These are phyloP conservation scores for Nebria ingens DNA, from an alignment of 1,140 invertebrate genomes.

Conservation along the genomic window DNA sequence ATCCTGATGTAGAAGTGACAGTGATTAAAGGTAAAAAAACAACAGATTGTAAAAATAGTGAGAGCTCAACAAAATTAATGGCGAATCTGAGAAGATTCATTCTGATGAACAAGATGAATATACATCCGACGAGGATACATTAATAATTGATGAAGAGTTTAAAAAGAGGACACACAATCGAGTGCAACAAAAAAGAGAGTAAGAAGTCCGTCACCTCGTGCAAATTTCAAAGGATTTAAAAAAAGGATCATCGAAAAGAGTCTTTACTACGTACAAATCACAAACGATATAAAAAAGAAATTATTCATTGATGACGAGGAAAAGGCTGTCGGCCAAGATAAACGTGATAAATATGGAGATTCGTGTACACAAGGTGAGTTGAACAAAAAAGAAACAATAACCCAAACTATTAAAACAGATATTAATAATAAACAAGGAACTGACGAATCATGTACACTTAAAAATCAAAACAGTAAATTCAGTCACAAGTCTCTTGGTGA, in stretches of 20 bases:
- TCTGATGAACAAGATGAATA: conserved; percentile 19
- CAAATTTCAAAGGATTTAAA: conserved; percentile 33
- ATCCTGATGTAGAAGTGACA: conserved; percentile 22
- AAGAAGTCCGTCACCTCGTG: conserved; percentile 13
- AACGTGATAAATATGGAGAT: not conserved
- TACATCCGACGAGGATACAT: conserved; percentile 31
- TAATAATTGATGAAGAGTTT: conserved; percentile 30
- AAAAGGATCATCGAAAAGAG: conserved; percentile 24
- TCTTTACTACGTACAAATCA: not conserved
- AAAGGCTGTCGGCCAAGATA: not conserved
- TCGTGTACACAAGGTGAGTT: not conserved
- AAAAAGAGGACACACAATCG: conserved; percentile 18
- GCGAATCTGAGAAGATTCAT: conserved; percentile 23
- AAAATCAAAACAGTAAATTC: conserved; percentile 10
- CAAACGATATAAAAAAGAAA: not conserved
- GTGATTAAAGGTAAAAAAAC: conserved; percentile 16
- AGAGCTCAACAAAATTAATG: conserved; percentile 26
- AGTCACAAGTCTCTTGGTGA: conserved; percentile 12
- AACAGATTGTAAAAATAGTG: conserved; percentile 22
- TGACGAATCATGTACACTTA: not conserved
- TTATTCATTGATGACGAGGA: no score
- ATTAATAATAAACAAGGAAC: not conserved
- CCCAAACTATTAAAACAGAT: not conserved
- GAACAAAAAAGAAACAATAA: not conserved
- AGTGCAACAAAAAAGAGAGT: conserved; percentile 19